Evolutionary conservation across 2,113 vertebrate genomes (phyloP), one percentile per base, ranked within the genome.

Genomic region (Loxodonta africana): DNA sequence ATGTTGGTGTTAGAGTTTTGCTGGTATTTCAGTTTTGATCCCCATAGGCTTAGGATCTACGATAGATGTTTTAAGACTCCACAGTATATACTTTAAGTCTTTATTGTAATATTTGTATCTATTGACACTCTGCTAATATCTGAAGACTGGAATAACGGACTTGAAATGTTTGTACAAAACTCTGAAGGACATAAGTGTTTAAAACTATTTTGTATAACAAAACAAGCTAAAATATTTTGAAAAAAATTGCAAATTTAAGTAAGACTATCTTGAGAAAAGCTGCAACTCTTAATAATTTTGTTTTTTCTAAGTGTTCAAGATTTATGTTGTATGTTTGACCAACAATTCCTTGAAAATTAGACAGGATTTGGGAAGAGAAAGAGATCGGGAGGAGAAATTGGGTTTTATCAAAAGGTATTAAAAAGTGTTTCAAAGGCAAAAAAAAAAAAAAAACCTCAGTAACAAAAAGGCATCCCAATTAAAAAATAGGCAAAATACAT

Each of bases 81-180:
- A 98, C 94, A 97, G 94, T 94, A 93, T 98, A 78, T 90, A 88
- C 98, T 98, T 98, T 98, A 94, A 97, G 73, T 97, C 94, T 98
- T 97, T 97, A 97, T 97, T 98, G 44, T 98, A 95, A 93, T 98
- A 95, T 88, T 98, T 98, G 73, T 98, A 98, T 99, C 98, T 98
- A 99, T 98, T 98, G 93, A 98, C 83, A 98, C 98, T 92, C 48
- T 98, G 96, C 94, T 98, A 96, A 92, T 98, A 96, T 96, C 93
- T 37, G 95, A 98, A 98, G 97, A 96, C 97, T 98, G 74, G 97
- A 98, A 98, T 98, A 98, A 97, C 97, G 96, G 95, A 97, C 98
- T 98, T 99, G 97, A 98, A 98, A 97, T 96, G 90, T 99, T 99
- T 99, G 98, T 98, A 99, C 98, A 99, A 92, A 97, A 96, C 76